Evolutionary conservation across 1,140 invertebrate species (phyloP).

Genomic region (Meloidogyne hapla): DNA sequence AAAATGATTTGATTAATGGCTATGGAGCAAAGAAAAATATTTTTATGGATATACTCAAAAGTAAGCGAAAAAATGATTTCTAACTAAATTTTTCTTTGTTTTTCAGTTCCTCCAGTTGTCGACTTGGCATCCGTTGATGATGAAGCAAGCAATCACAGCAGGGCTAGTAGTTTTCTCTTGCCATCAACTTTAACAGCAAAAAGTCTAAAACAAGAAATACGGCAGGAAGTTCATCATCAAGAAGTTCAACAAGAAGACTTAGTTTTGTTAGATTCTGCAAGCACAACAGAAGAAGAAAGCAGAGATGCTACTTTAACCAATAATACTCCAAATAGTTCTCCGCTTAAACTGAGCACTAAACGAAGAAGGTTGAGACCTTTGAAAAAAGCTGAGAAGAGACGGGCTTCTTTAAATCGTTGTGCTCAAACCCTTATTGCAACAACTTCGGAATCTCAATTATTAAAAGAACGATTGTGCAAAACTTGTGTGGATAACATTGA

Average conservation of each 20-base stretch:
- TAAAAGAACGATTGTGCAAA: not conserved
- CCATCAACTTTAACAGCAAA: not conserved
- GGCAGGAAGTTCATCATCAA: not conserved
- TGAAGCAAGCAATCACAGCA: not conserved
- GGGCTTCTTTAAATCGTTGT: no score
- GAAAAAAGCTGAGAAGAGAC: no score
- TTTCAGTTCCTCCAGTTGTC: conserved; percentile 19
- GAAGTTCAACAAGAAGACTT: no score
- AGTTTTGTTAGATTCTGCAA: no score
- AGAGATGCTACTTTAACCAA: no score
- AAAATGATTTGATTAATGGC: not conserved
- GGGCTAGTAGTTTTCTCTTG: not conserved
- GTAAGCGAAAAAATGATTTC: not conserved
- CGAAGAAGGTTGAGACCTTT: no score
- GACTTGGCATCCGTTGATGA: conserved; percentile 11
- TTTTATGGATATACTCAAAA: conserved; percentile 25
- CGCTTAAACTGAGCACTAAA: no score
- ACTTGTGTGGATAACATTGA: not conserved
- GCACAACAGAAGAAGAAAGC: no score
- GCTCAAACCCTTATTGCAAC: no score
- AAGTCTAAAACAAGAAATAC: not conserved
- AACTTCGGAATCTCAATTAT: no score
- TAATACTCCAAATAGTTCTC: no score
- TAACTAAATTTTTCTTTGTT: not conserved
- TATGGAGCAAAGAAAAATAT: not conserved